Evolutionary conservation across 2,113 vertebrate genomes (phyloP), one percentile per base, ranked within the genome.

Genomic region (Ancistrus triradiatus): DNA sequence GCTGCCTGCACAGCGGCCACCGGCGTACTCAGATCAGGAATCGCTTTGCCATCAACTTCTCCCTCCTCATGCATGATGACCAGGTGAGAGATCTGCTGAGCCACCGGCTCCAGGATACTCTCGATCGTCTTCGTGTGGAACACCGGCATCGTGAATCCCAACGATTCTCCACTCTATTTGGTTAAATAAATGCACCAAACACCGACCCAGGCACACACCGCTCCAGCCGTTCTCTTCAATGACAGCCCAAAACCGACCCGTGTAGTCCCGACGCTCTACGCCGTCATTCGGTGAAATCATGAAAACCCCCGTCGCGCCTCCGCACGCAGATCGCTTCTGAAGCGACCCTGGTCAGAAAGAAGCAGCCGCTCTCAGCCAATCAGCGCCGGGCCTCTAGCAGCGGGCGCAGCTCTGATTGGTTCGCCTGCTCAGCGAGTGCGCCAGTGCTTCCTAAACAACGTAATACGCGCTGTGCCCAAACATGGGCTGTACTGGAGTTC

Each of bases 1-100:
- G 95, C 95, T 75, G 95, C 91, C 84, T 97, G 94, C 84, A 98
- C 95, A 6, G 92, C 95, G 27, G 91, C 93, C 77, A 98, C 95
- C 2, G 95, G 95, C 55, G 87, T 90, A 21, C 93, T 97, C 70
- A 98, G 91, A 77, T 98, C 95, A 40, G 95, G 95, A 58, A 99
- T 99, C 74, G 96, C 96, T 86, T 99, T 99, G 38, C 95, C 95
- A 81, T 99, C 96, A 80, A 98, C 95, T 87, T 99, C 96, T n/a
- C 96, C 96, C 65, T 99, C 95, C 72, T 99, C 96, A 68, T 99
- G 96, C 95, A 99, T 98, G 80, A 99, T 99, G 81, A 99, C 96
- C 87, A 99, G 88, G 89, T 98, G 95, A 61, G 95, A 97, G 78
- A 99, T 99, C 86, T 99, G 96, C 92, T 99, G 95, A 74, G 96